A percentile compares a stretch with the other conserved stretches of the same genome.
Conservation (phyloP, 2,888 invertebrate genomes). For the Therioaphis trifolii region DNA sequence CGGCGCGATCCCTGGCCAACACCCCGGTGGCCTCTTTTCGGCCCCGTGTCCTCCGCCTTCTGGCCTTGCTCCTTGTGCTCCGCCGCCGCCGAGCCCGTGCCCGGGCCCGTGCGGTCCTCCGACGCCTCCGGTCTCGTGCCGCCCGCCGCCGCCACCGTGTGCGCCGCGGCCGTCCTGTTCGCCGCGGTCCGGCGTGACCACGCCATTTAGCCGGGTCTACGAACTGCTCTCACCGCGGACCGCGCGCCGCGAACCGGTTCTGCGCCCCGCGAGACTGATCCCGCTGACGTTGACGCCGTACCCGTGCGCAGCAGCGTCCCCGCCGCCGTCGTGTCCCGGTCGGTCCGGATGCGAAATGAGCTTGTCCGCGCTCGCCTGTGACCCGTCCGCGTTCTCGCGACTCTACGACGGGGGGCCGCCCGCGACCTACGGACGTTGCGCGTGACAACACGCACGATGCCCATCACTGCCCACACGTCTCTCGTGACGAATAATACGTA, state of each 20-base stretch:
- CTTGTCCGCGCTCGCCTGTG: neutral
- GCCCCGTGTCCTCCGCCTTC: neutral
- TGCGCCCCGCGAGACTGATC: neutral
- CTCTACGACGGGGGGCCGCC: too few relatives aligned
- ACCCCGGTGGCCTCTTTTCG: neutral
- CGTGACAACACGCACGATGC: too few relatives aligned
- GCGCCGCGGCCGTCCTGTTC: neutral
- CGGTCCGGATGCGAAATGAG: neutral
- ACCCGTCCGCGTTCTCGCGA: neutral
- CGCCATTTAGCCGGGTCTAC: too few relatives aligned
- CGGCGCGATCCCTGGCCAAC: too few relatives aligned
- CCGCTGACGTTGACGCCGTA: neutral
- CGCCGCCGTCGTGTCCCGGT: neutral
- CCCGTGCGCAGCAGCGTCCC: neutral
- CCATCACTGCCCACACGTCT: too few relatives aligned
- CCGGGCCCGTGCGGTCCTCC: neutral
- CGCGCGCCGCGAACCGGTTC: too few relatives aligned
- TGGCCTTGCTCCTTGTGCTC: neutral
- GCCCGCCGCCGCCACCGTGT: neutral
- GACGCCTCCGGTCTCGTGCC: neutral
- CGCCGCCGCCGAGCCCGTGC: neutral
- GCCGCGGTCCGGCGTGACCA: neutral
- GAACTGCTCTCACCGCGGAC: too few relatives aligned
- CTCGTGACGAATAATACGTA: too few relatives aligned
- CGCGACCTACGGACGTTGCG: too few relatives aligned